Evolutionary conservation across 2,888 invertebrate genomes (phyloP).

Genomic region (Bruchidius siliquastri): DNA sequence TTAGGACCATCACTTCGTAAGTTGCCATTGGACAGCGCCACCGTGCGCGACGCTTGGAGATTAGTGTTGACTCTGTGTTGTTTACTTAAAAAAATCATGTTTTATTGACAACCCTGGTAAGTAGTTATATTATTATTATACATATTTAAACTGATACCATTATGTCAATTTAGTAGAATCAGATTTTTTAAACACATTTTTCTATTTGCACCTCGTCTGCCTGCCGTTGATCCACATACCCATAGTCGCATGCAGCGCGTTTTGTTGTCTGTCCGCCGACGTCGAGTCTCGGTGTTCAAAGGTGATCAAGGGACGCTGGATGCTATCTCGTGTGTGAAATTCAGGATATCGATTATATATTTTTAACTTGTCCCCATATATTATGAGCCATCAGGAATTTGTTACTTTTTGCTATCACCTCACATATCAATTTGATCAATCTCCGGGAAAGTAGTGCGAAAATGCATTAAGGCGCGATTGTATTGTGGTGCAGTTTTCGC

Average conservation of each 20-base stretch:
- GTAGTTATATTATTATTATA: too few relatives aligned
- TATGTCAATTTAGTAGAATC: too few relatives aligned
- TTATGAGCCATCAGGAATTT: neutral
- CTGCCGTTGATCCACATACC: neutral
- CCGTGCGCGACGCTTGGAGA: too few relatives aligned
- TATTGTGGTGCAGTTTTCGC: neutral
- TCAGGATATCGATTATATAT: constrained; percentile 21
- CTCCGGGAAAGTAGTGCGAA: neutral
- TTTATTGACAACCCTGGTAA: too few relatives aligned
- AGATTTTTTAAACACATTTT: too few relatives aligned
- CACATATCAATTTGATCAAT: neutral
- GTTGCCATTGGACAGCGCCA: too few relatives aligned
- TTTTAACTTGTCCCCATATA: neutral
- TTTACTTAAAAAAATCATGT: too few relatives aligned
- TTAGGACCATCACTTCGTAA: too few relatives aligned
- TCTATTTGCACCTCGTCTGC: too few relatives aligned
- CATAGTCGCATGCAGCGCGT: neutral
- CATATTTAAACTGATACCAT: too few relatives aligned
- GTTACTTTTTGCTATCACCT: neutral
- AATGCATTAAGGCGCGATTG: neutral
- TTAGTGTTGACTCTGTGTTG: too few relatives aligned
- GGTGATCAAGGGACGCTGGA: neutral
- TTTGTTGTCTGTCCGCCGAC: neutral
- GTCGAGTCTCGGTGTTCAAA: neutral
- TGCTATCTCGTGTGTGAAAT: constrained; percentile 1